Evolutionary conservation across 2,113 vertebrate species (phyloP).

Genomic region (Ailurus styani): DNA sequence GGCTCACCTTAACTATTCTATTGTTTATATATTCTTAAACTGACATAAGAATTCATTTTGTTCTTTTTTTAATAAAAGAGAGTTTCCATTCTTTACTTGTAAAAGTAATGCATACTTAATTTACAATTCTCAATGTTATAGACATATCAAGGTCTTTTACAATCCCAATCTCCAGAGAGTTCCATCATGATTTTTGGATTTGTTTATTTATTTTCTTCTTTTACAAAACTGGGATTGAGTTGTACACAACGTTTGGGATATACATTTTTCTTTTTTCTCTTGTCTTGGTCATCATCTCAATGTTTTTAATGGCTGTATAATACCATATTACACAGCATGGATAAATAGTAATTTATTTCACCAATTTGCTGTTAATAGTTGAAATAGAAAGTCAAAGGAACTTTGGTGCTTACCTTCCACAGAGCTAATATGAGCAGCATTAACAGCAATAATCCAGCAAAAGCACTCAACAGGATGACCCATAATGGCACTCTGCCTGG

Average conservation of each 20-base stretch:
- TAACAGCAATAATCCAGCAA: conserved; percentile 92
- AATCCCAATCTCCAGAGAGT: not conserved
- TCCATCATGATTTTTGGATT: not conserved
- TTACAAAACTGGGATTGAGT: not conserved
- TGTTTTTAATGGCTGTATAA: not conserved
- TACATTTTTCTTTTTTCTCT: not conserved
- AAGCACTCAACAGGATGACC: conserved; percentile 95
- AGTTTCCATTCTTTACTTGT: not conserved
- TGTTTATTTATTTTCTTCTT: not conserved
- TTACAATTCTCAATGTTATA: not conserved
- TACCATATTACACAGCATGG: not conserved
- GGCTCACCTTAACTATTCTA: not conserved
- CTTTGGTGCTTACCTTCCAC: conserved; percentile 90
- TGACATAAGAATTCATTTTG: not conserved
- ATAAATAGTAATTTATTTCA: not conserved
- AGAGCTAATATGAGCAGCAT: conserved; percentile 93
- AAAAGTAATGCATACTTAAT: not conserved
- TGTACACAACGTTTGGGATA: not conserved
- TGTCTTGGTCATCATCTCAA: not conserved
- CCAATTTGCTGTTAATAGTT: not conserved
- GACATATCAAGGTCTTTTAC: not conserved
- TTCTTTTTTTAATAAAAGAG: not conserved
- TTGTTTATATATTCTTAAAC: not conserved
- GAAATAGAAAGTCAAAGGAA: not conserved
- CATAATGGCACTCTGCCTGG: conserved; percentile 90